Conservation (phyloP, 1,140 invertebrate species). For the Colletes latitarsis region DNA sequence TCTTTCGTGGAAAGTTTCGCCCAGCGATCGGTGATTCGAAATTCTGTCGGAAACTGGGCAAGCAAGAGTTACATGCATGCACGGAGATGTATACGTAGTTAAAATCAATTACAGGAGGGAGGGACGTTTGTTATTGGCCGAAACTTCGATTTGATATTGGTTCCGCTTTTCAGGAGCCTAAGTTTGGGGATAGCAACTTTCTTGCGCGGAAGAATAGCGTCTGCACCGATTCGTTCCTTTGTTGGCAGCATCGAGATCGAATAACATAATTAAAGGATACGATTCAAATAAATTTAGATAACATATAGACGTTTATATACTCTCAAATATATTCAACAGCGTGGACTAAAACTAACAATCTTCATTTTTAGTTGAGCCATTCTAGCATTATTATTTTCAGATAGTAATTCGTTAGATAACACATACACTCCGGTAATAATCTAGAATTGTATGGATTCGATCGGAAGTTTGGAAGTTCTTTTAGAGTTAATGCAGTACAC, state of each 20-base stretch:
- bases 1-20: constrained; percentile 47
- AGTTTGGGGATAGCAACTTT: background rate
- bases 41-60: constrained; percentile 28
- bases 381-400: no score
- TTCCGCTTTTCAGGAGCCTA: background rate
- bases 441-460: no score
- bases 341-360: no score
- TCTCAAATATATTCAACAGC: no score
- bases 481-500: no score
- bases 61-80: constrained; percentile 20
- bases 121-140: constrained; percentile 43
- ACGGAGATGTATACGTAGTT: constrained; percentile 40
- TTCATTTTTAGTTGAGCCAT: no score
- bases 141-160: constrained; percentile 45
- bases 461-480: no score
- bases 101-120: constrained; percentile 46
- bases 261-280: no score
- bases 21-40: constrained; percentile 47
- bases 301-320: no score
- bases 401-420: no score
- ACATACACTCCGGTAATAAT: no score
- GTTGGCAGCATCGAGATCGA: background rate
- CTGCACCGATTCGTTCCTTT: background rate
- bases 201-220: background rate
- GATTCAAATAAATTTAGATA: no score